Base-by-base conservation (phyloP, 35 echinoderm and acorn worm genomes). In the Hemicentrotus pulcherrimus region DNA sequence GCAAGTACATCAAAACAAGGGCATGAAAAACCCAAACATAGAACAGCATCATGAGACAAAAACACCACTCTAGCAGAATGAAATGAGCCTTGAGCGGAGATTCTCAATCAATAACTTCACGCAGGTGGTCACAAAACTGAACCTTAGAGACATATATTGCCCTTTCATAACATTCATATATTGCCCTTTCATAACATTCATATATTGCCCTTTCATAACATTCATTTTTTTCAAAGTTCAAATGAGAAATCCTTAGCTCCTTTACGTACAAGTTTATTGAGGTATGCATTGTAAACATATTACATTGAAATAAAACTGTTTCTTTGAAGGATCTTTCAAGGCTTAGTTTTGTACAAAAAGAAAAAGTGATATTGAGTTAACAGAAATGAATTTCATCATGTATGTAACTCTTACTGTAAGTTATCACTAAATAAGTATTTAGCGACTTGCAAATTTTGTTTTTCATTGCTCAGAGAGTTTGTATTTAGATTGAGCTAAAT, bases 151-250 rank as follows among this genome's bases (percentile, higher is more conserved):
- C 65, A 78, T 78, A 78, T 22, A n/a, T 28, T 78, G 65, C 65
- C 65, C 65, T 78, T 78, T 78, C 65, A 78, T 78, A 78, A 78
- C 65, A 78, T 78, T 78, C 65, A 78, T 70, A 70, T 18, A 24
- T 24, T 70, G 61, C 61, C 61, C 61, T 70, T 70, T 70, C 61
- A 70, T 70, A 70, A 70, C 61, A 70, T 70, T 70, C 61, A 70
- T 70, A 70, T 18, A 24, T 24, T 70, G 61, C 61, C 61, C 61
- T 70, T 70, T 70, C 61, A 70, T 70, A 70, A 70, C 61, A 70
- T 70, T 70, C 61, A 70, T 70, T 78, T 28, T 78, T 28, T 78
- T 22, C 19, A 78, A 78, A n/a, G 65, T n/a, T 78, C 19, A 78
- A 78, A 78, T 78, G 65, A 78, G 19, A 78, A 7, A 78, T n/a